A percentile compares a stretch with the other conserved stretches of the same genome.
These are phyloP conservation scores for Gymnobelideus leadbeateri DNA, from an alignment of 2,113 vertebrate genomes.

Conservation along the genomic window DNA sequence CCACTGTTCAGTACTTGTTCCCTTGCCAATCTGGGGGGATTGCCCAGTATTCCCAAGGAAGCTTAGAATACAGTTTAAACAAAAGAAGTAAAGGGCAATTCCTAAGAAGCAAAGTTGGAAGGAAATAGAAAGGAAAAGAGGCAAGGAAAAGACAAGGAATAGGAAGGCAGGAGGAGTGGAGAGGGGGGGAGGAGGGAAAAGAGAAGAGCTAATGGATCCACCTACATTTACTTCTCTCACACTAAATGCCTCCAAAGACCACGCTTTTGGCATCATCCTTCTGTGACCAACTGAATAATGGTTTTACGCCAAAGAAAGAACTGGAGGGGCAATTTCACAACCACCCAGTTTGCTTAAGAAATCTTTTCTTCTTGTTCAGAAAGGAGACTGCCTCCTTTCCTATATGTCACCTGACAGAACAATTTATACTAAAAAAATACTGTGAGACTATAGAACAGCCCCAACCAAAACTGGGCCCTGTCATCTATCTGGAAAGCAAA, in stretches of 20 bases:
- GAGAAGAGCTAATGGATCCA: neutral
- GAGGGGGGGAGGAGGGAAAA: conserved; percentile 18
- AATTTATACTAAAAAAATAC: neutral
- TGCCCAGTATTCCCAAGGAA: conserved; percentile 27
- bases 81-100: conserved; percentile 50
- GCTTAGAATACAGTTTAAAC: conserved; percentile 24
- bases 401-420: neutral
- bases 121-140: neutral
- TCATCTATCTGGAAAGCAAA: neutral
- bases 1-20: neutral
- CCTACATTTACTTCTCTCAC: conserved; percentile 3
- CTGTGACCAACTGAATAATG: neutral
- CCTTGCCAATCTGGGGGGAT: conserved; percentile 28
- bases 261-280: conserved; percentile 14
- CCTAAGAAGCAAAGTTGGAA: conserved; percentile 23
- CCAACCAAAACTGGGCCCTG: neutral
- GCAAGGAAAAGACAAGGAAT: neutral
- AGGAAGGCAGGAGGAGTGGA: conserved; percentile 37
- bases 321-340: neutral
- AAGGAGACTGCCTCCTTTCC: neutral
- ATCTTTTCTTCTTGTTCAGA: neutral
- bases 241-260: conserved; percentile 28
- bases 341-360: conserved; percentile 8
- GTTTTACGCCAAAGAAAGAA: conserved; percentile 34
- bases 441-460: no score